phyloP scores from a whole-genome alignment of 2,797 vertebrate genomes.

The Gymnocypris eckloni region DNA sequence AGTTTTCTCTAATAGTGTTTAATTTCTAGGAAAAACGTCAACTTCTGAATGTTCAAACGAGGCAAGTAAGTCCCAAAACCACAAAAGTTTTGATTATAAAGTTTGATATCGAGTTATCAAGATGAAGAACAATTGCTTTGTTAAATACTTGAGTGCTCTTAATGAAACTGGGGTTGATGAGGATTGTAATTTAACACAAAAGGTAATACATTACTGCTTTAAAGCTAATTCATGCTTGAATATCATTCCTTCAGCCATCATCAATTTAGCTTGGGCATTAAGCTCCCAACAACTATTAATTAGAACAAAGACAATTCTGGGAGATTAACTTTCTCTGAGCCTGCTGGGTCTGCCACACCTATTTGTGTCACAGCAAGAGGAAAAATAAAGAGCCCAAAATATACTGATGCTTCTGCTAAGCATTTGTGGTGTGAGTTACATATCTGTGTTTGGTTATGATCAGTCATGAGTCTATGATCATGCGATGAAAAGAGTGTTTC shows the following conservation, averaged over 20 bases:
- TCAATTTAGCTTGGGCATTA: slow-evolving; percentile 75
- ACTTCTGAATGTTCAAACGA: slow-evolving; percentile 54
- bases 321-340: slow-evolving; percentile 51
- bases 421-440: background rate
- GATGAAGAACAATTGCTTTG: slow-evolving; percentile 79
- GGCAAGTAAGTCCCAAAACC: slow-evolving; percentile 67
- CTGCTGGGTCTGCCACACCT: slow-evolving; percentile 27
- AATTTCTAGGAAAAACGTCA: slow-evolving; percentile 12
- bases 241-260: slow-evolving; percentile 77
- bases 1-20: slow-evolving; percentile 42
- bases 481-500: background rate
- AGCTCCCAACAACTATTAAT: slow-evolving; percentile 69
- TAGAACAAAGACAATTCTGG: slow-evolving; percentile 54
- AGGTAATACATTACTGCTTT: slow-evolving; percentile 75
- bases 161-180: slow-evolving; percentile 81
- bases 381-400: slow-evolving; percentile 16
- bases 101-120: slow-evolving; percentile 80
- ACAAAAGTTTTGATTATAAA: slow-evolving; percentile 80
- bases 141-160: slow-evolving; percentile 78
- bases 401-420: slow-evolving; percentile 6
- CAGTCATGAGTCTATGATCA: background rate
- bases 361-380: slow-evolving; percentile 36
- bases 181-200: slow-evolving; percentile 76
- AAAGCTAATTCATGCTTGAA: slow-evolving; percentile 72
- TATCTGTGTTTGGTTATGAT: slow-evolving; percentile 1